Evolutionary conservation across 2,888 invertebrate genomes (phyloP).

Genomic region (Plutella xylostella): DNA sequence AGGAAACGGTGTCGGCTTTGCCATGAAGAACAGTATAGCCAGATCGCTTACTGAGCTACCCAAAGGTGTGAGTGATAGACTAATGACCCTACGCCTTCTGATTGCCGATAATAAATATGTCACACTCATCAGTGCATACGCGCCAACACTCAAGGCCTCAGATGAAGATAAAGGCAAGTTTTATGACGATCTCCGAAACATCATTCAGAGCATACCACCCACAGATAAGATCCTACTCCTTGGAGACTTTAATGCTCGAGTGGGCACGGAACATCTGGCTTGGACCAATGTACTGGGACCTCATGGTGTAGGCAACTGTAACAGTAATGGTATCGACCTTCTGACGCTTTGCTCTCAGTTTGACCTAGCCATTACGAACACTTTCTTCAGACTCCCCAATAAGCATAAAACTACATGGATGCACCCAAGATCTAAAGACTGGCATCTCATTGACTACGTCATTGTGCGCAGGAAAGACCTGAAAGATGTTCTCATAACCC

Average conservation of each 20-base stretch:
- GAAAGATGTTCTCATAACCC: too few relatives aligned
- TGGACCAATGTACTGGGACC: too few relatives aligned
- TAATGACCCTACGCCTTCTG: not conserved
- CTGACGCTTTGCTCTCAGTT: not conserved
- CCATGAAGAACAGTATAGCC: not conserved
- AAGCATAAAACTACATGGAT: too few relatives aligned
- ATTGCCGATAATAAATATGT: not conserved
- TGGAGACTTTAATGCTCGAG: not conserved
- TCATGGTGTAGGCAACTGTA: too few relatives aligned
- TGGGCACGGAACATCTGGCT: too few relatives aligned
- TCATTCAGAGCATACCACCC: not conserved
- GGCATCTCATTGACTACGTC: too few relatives aligned
- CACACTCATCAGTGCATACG: not conserved
- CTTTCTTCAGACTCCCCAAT: too few relatives aligned
- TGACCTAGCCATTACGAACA: not conserved
- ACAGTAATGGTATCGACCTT: not conserved
- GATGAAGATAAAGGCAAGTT: too few relatives aligned
- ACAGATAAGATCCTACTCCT: not conserved
- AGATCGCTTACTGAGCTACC: not conserved
- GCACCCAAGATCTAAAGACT: too few relatives aligned
- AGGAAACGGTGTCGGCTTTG: not conserved
- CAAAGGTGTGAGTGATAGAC: not conserved
- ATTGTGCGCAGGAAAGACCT: too few relatives aligned
- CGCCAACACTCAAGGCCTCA: not conserved
- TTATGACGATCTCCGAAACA: not conserved